These are phyloP conservation scores for Lethocerus indicus DNA, from an alignment of 1,140 invertebrate species.

Conservation along the genomic window DNA sequence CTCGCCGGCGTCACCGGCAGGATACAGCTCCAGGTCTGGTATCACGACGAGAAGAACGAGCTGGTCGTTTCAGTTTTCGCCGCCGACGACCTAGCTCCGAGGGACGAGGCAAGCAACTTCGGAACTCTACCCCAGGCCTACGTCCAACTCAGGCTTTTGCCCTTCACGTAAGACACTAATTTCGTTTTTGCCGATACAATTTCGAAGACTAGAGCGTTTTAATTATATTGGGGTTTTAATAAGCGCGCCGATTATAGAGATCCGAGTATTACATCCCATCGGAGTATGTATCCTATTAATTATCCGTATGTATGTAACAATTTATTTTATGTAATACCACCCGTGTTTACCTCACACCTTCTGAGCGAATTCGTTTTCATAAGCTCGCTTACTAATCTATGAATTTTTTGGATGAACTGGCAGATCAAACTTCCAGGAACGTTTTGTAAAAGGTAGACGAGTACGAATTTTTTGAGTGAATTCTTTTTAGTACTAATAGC, in stretches of 20 bases:
- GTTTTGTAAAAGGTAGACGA: too few relatives aligned
- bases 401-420: too few relatives aligned
- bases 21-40: conserved; percentile 72
- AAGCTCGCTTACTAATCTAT: too few relatives aligned
- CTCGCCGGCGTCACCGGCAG: conserved; percentile 55
- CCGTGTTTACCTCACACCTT: background rate
- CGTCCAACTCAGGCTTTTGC: conserved; percentile 57
- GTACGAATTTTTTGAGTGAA: too few relatives aligned
- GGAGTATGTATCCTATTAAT: too few relatives aligned
- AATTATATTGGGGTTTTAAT: background rate
- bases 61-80: conserved; percentile 66
- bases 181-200: background rate
- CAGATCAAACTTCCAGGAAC: too few relatives aligned
- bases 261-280: too few relatives aligned
- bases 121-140: conserved; percentile 62
- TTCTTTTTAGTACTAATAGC: too few relatives aligned
- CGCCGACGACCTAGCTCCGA: conserved; percentile 57
- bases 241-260: too few relatives aligned
- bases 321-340: too few relatives aligned
- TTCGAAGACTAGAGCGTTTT: background rate
- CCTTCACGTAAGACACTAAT: conserved; percentile 44
- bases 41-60: conserved; percentile 61
- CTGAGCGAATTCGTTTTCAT: background rate
- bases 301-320: too few relatives aligned
- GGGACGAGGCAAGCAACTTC: conserved; percentile 55